Evolutionary conservation across 2,888 invertebrate species (phyloP), one percentile per base, ranked within the genome.

Genomic region (Ptychoptera contaminata): DNA sequence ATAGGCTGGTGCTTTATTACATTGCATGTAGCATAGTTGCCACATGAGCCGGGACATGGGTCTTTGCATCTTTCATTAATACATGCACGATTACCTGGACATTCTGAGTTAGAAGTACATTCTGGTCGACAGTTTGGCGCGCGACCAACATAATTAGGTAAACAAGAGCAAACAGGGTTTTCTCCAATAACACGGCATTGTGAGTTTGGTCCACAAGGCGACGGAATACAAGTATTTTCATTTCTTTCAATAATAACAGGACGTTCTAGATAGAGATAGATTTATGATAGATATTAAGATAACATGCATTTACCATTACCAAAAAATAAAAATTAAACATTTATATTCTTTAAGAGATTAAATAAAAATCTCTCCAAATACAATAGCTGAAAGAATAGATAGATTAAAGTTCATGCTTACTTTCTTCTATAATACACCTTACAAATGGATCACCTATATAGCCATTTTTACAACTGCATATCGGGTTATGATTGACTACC

Each of bases 51-150:
- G 47, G 78, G 79, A 57, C 91, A 91, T 46, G 90, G 88, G 63
- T 82, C 84, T 54, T 71, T 69, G 61, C 90, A 91, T 58, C 75
- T 79, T 63, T 86, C 82, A 54, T 82, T 78, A 51, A 82, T 74
- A 61, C 90, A 91, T 44, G 88, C 87, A 53, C 82, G 67, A 61
- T 86, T 82, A 56, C 82, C 80, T 11, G 83, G 73, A 60, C 91
- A 91, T 67, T 88, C 88, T 52, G 81, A 80, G 55, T 85, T 84
- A 54, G 82, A 81, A 37, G 80, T 76, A 65, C 88, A 88, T 70
- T 87, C 85, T 16, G 87, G 87, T 40, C 87, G 74, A 59, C 88
- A 90, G 61, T 84, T 83, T 35, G 87, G 87, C 37, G 90, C 76
- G 56, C 85, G 73, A 41, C 91, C 90, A 46, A 85, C 72, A 60